Base-by-base conservation (phyloP, 2,113 vertebrate genomes). In the Pseudolaguvia tuberculata region DNA sequence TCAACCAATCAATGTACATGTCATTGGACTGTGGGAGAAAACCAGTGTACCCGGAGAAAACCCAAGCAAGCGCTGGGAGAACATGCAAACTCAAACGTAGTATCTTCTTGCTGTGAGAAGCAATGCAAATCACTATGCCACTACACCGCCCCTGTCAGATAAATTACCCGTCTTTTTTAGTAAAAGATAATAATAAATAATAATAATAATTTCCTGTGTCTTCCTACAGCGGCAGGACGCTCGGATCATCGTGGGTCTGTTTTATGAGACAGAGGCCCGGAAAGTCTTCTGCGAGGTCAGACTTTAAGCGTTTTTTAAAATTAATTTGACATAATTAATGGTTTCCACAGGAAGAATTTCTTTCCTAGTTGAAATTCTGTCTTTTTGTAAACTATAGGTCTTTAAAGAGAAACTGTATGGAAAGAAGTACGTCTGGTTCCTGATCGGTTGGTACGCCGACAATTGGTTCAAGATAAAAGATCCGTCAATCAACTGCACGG, bases 391-490 rank as follows among this genome's bases (percentile, higher is more conserved):
- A 50, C 27, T 56, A 58, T 81, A 98, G 96, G 96, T 98, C 48
- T 98, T 94, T 79, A 98, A 98, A 87, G 96, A 98, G 87, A 94
- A 95, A 83, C 92, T 98, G 18, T 98, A 93, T 0, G 96, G 96
- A 65, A 98, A 98, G 89, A 97, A 96, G 83, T 92, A 94, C 0
- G 96, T 98, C 48, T 98, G 96, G 96, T 98, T 98, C 85, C 91
- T 98, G 79, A 98, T 98, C 0, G 96, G 96, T 57, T 98, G 96
- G 96, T 98, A 98, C 0, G 94, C 96, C 0, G 96, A 98, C 89
- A 98, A 96, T 72, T 98, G 96, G 96, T 98, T 96, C 86, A 96
- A 95, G 82, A 97, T 90, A 83, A 94, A 95, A 52, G 96, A 98
- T 75, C 93, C 94, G 0, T 91, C 94, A 23, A 98, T 98, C 87